Evolutionary conservation across 2,797 vertebrate species (phyloP), one percentile per base, ranked within the genome.

Genomic region (Alcedo atthis): DNA sequence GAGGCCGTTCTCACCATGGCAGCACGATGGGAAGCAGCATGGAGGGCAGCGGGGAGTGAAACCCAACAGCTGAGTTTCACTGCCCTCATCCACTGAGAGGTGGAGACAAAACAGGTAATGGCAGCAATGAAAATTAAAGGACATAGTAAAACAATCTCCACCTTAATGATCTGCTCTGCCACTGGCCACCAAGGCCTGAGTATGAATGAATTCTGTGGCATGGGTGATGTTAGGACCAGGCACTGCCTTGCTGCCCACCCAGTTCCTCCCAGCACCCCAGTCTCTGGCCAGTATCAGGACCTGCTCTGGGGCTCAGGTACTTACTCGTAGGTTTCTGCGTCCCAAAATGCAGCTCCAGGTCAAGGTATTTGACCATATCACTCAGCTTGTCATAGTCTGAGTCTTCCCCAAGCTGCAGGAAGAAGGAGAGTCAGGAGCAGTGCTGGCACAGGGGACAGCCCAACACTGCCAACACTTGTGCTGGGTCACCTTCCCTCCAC

Each of bases 361-460:
- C 99, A 4, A 99, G 97, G 95, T 98, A 99, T 92, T 99, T 99
- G 96, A 99, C 99, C 99, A 99, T 99, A 90, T 99, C 99, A 2
- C 98, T 99, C 96, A 99, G 97, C 92, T 99, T 99, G 95, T 99
- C 99, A 0, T 99, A 99, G 70, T 99, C 99, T 0, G 99, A 98
- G 70, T 99, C 99, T 54, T 99, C 99, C 54, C 99, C 98, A 0
- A 99, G 98, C 99, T 99, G 94, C 21, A 9, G 49, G n/a, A 94
- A 46, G 32, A 96, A 58, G 35, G 68, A 69, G 25, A 15, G 53
- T 84, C 70, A 42, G 77, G 37, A 51, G 49, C 30, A 2, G 18
- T 5, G 58, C 32, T 7, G 73, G 45, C 6, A 0, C 32, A 3
- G 33, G 57, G 32, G 10, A 57, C 32, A 64, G 55, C 57, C 30